These are phyloP conservation scores for Anthopleura xanthogrammica DNA, from an alignment of 92 coral and sea anemone species.

Conservation along the genomic window DNA sequence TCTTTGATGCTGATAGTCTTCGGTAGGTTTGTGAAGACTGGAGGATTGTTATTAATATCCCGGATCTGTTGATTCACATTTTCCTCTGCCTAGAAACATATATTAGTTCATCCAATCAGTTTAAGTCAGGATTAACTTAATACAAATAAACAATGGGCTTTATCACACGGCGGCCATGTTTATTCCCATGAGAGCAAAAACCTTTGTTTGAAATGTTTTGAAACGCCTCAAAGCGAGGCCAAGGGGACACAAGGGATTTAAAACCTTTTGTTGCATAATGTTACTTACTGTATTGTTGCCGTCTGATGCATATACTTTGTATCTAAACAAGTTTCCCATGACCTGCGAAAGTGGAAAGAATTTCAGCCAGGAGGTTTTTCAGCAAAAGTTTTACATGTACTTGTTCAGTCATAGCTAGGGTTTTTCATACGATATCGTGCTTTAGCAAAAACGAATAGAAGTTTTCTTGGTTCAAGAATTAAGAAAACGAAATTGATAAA, in stretches of 20 bases:
- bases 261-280: too few species aligned
- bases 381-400: too few species aligned
- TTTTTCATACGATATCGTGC: not conserved
- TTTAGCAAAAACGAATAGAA: not conserved
- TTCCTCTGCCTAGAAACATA: not conserved
- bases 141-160: not conserved
- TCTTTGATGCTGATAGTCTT: conserved; percentile 33
- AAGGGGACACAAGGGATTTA: too few species aligned
- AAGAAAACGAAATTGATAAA: too few species aligned
- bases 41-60: conserved; percentile 51
- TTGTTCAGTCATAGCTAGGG: too few species aligned
- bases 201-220: too few species aligned
- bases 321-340: too few species aligned
- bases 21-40: conserved; percentile 40
- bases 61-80: not conserved
- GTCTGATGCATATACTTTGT: not conserved
- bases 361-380: too few species aligned
- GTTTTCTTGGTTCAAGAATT: not conserved
- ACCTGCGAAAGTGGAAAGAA: too few species aligned
- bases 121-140: not conserved
- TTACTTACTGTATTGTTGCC: not conserved
- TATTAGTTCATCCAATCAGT: not conserved
- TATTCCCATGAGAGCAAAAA: too few species aligned
- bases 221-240: too few species aligned
- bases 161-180: too few species aligned